Conservation (phyloP, 2,888 invertebrate genomes). For the Tridacna crocea region DNA sequence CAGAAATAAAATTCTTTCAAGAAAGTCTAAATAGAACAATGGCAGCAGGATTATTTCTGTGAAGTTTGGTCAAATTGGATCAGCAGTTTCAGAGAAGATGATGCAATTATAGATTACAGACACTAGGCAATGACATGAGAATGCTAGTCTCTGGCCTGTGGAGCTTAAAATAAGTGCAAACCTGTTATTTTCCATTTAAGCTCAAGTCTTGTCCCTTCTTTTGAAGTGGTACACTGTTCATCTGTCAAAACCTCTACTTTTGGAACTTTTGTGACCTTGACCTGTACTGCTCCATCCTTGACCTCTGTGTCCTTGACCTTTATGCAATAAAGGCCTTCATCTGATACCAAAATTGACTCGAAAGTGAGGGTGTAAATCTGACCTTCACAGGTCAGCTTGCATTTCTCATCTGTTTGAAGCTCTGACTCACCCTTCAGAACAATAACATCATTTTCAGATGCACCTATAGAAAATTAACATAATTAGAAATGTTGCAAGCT, state of each 20-base stretch:
- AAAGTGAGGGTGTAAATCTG: constrained; percentile 18
- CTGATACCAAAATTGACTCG: constrained; percentile 1
- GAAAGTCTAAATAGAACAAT: too few species aligned
- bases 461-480: constrained; percentile 3
- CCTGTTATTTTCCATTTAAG: constrained; percentile 32
- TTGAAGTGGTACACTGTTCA: not conserved
- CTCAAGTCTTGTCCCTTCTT: not conserved
- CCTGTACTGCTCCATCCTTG: constrained; percentile 10
- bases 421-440: constrained; percentile 13
- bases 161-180: not conserved
- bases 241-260: constrained; percentile 16
- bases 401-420: constrained; percentile 9
- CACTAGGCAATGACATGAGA: too few species aligned
- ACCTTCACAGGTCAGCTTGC: constrained; percentile 29
- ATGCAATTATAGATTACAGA: too few species aligned
- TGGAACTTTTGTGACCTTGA: constrained; percentile 10
- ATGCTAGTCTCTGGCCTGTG: too few species aligned
- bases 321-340: constrained; percentile 18
- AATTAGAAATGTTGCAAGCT: not conserved
- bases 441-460: constrained; percentile 2
- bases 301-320: constrained; percentile 19
- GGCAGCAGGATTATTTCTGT: too few species aligned
- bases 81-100: too few species aligned
- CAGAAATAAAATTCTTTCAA: too few species aligned
- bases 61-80: too few species aligned